Evolutionary conservation across 2,797 vertebrate species (phyloP).

Genomic region (Acomys russatus): DNA sequence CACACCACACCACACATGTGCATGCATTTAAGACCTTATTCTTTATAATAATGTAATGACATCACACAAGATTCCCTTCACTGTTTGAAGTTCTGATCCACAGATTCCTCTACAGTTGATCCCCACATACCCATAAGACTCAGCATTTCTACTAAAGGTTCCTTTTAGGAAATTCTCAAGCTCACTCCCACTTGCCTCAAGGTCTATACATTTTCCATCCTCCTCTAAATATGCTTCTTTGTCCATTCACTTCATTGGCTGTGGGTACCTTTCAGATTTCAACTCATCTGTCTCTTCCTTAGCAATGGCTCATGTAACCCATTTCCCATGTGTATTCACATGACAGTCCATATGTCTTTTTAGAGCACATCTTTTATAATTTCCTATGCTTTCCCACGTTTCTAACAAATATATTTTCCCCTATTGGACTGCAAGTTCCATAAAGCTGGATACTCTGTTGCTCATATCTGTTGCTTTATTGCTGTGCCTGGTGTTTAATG

Average conservation of each 20-base stretch:
- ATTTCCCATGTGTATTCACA: background rate
- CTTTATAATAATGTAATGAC: background rate
- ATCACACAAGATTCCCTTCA: rapidly evolving
- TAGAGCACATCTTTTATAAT: background rate
- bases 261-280: background rate
- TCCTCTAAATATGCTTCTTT: background rate
- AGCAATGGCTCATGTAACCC: background rate
- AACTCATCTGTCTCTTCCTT: background rate
- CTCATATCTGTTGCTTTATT: background rate
- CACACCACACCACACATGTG: background rate
- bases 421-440: background rate
- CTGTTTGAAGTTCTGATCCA: too few relatives aligned
- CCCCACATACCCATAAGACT: rapidly evolving
- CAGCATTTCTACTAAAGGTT: background rate
- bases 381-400: background rate
- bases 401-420: background rate
- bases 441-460: background rate
- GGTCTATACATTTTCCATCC: background rate
- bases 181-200: background rate
- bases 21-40: background rate
- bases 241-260: background rate
- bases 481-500: background rate
- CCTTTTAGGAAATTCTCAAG: background rate
- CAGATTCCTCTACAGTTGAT: background rate
- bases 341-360: background rate